A percentile compares a stretch with the other conserved stretches of the same genome.
Evolutionary conservation across 2,797 vertebrate genomes (phyloP).

Genomic region (Steatocranus sp.): DNA sequence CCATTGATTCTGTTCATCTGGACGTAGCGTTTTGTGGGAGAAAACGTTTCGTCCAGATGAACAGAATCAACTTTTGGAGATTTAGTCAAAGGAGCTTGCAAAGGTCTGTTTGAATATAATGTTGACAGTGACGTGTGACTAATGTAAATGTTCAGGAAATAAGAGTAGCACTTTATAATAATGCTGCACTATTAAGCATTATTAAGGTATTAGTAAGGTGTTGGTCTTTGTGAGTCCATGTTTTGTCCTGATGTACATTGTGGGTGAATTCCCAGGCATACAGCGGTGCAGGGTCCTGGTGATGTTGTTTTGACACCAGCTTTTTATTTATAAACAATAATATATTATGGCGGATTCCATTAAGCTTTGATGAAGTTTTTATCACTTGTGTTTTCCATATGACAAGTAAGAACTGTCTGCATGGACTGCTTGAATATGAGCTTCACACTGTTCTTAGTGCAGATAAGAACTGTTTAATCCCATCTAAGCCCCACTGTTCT

Average conservation of each 20-base stretch:
- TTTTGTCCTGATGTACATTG: neutral
- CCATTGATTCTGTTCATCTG: too few species aligned
- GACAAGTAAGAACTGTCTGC: neutral
- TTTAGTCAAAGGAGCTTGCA: too few species aligned
- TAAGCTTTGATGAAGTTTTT: neutral
- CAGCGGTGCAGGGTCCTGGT: neutral
- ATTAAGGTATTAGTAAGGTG: neutral
- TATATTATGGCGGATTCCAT: fast-evolving
- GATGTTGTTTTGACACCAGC: neutral
- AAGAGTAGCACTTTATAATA: neutral
- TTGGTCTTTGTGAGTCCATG: neutral
- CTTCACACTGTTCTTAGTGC: neutral
- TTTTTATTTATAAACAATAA: neutral
- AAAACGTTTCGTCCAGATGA: too few species aligned
- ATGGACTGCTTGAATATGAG: neutral
- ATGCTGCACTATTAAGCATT: neutral
- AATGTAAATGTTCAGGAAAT: neutral
- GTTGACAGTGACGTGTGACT: neutral
- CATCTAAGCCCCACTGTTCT: neutral
- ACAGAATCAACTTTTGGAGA: too few species aligned
- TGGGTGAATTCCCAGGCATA: neutral
- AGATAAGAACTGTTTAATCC: neutral
- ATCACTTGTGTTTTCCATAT: neutral
- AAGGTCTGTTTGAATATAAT: neutral
- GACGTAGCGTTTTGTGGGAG: too few species aligned